A percentile compares a stretch with the other conserved stretches of the same genome.
These are phyloP conservation scores for Gallinago undulata DNA, from an alignment of 2,113 vertebrate genomes.

Conservation along the genomic window DNA sequence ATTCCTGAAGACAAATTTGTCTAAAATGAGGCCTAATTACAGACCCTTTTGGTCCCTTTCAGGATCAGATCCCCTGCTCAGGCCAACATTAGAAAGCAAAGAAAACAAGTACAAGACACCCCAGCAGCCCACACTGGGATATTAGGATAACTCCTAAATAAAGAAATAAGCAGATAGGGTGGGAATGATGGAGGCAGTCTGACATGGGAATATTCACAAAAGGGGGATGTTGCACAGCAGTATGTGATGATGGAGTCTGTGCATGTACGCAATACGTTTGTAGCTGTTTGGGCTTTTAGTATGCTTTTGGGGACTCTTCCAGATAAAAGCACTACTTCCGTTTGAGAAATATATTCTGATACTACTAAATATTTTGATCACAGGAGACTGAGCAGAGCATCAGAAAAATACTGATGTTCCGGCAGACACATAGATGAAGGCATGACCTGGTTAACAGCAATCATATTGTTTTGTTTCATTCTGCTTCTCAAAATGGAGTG, in stretches of 20 bases:
- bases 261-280: rapidly evolving
- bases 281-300: not conserved
- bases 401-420: not conserved
- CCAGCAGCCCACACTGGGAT: not conserved
- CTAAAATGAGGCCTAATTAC: not conserved
- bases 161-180: not conserved
- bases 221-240: not conserved
- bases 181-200: not conserved
- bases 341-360: not conserved
- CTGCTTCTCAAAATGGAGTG: not conserved
- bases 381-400: not conserved
- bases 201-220: not conserved
- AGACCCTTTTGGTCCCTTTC: not conserved
- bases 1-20: not conserved
- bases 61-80: not conserved
- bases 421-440: not conserved
- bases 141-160: not conserved
- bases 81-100: not conserved
- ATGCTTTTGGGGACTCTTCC: not conserved
- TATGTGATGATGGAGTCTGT: not conserved
- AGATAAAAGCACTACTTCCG: not conserved
- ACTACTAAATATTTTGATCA: not conserved
- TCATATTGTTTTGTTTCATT: not conserved
- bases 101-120: not conserved
- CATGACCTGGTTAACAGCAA: not conserved